A percentile compares a stretch with the other conserved stretches of the same genome.
Conservation (phyloP, 2,888 invertebrate species). For the Rhamphomyia laevipes region DNA sequence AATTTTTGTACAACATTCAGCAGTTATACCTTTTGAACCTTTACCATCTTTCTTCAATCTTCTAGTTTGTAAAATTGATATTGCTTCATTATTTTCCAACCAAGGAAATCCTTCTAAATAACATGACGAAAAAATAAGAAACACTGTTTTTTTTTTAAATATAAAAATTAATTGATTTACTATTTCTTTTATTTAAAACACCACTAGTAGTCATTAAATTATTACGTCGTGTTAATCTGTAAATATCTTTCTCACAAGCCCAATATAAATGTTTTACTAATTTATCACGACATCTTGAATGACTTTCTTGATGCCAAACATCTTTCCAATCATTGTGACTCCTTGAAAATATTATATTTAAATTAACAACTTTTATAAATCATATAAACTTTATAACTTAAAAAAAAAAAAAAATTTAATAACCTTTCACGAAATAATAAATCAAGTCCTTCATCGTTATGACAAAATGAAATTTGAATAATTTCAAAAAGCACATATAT, state of each 20-base stretch:
- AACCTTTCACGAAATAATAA: constrained; percentile 40
- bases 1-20: constrained; percentile 46
- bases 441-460: constrained; percentile 37
- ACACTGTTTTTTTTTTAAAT: no score
- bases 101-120: constrained; percentile 30
- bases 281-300: constrained; percentile 43
- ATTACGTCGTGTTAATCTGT: constrained; percentile 41
- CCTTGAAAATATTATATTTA: constrained; percentile 38
- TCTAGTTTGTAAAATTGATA: constrained; percentile 28
- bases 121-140: no score
- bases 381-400: no score
- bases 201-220: constrained; percentile 14
- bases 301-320: constrained; percentile 47
- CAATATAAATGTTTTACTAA: constrained; percentile 45
- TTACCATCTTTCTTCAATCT: constrained; percentile 16
- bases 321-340: constrained; percentile 40
- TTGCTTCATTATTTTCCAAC: constrained; percentile 31
- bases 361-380: constrained; percentile 1
- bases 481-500: no score
- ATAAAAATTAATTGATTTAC: not conserved
- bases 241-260: constrained; percentile 52
- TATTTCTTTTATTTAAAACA: not conserved
- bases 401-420: constrained; percentile 8
- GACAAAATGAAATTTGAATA: no score
- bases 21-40: constrained; percentile 36